phyloP scores from a whole-genome alignment of 2,797 vertebrate species.

The Neosilurus hyrtlii region DNA sequence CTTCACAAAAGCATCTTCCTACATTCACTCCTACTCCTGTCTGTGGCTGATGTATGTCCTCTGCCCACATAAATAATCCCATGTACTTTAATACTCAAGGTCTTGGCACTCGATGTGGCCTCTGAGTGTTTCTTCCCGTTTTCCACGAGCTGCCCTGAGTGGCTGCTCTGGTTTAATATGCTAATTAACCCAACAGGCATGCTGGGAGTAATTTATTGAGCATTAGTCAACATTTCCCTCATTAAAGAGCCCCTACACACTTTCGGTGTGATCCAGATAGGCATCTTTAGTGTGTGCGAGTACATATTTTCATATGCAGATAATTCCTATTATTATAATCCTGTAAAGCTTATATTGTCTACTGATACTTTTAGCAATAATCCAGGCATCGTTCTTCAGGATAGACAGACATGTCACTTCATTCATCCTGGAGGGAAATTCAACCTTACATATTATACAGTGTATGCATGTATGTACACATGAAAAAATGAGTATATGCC shows the following conservation, averaged over 20 bases:
- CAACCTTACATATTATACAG: no score
- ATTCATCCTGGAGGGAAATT: no score
- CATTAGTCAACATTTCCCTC: constrained; percentile 61
- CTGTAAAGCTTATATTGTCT: not conserved
- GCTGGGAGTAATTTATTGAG: constrained; percentile 60
- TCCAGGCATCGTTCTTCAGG: not conserved
- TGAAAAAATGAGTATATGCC: no score
- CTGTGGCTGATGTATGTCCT: not conserved
- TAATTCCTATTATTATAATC: not conserved
- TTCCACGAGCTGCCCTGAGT: constrained; percentile 52
- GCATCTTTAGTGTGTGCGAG: constrained; percentile 7
- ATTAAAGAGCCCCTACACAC: constrained; percentile 47
- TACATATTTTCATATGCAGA: not conserved
- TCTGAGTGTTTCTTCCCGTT: constrained; percentile 50
- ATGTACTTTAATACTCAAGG: constrained; percentile 42
- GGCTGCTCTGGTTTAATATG: constrained; percentile 57
- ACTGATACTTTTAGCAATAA: not conserved
- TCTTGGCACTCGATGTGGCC: constrained; percentile 48
- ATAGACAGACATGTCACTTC: no score
- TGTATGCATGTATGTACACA: no score
- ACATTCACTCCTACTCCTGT: not conserved
- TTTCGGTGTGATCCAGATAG: constrained; percentile 20
- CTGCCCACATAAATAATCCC: not conserved
- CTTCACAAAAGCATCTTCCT: constrained; percentile 14
- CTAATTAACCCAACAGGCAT: constrained; percentile 61